Base-by-base conservation (phyloP, 1,140 invertebrate species). In the Mamestra configurata region DNA sequence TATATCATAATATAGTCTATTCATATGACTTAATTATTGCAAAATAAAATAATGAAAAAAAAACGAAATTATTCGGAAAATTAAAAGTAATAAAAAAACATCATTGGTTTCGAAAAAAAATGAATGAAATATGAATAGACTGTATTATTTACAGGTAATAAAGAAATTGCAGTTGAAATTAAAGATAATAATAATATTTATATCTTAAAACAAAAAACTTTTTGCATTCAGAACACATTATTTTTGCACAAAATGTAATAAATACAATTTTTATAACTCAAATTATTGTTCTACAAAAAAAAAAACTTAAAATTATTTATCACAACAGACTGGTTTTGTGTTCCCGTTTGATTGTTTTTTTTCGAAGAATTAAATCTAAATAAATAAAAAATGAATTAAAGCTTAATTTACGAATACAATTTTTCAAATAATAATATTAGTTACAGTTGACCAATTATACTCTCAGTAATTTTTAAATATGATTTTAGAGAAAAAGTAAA, bases 241-340 rank as follows among this genome's bases (percentile, higher is more conserved):
- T 88, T 89, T 85, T 89, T 89, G 88, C 87, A 89, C 83, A 87
- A 84, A 84, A 86, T 85, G 82, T 81, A 87, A 88, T 90, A 92
- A 90, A 92, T 89, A 90, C 84, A 86, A 82, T 84, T 83, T 81
- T 70, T 80, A 78, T 70, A 55, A 57, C 20, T 57, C 31, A 80
- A 77, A 73, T 80, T 51, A 82, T 84, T 82, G 77, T 84, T 82
- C 79, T 86, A 81, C 64, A 80, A 27, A 82, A 88, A 83, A 83
- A 88, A 82, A 79, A 89, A 89, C 91, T 94, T 93, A 93, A 88
- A 93, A 92, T 92, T 92, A 94, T 91, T 88, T 94, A 94, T 94
- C 93, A 94, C 93, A 94, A 94, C 89, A 90, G 88, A 92, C 86
- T 90, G 88, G 90, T 92, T 68, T 92, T 91, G 88, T 91, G 88